These are phyloP conservation scores for Pseudomyrmex flavicornis DNA, from an alignment of 1,140 invertebrate genomes.

Conservation along the genomic window DNA sequence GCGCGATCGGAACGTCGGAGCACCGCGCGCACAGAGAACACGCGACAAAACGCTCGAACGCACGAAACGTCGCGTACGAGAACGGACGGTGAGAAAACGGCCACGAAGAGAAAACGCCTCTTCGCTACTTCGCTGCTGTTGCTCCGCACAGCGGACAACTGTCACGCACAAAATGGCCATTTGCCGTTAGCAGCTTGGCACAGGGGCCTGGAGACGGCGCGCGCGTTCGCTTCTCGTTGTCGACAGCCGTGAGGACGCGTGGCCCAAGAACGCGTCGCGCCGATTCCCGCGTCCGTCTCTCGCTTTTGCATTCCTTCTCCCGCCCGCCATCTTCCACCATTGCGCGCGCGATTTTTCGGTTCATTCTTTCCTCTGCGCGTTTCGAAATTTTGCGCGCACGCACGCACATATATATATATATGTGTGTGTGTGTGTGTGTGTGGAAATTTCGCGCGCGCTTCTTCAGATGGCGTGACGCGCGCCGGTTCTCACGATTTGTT, in stretches of 20 bases:
- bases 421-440: not conserved
- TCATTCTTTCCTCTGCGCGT: not conserved
- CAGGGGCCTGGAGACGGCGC: conserved; percentile 77
- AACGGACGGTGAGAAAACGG: conserved; percentile 17
- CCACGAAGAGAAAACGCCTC: conserved; percentile 26
- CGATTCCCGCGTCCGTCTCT: not conserved
- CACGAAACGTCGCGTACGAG: not conserved
- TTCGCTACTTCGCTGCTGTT: not conserved
- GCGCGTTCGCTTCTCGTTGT: conserved; percentile 43
- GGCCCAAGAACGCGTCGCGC: not conserved
- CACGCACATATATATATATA: not conserved
- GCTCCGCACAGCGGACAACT: conserved; percentile 76
- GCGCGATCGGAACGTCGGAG: too few relatives aligned
- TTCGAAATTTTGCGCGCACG: conserved; percentile 58
- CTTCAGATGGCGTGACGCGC: conserved; percentile 32
- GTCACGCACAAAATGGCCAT: conserved; percentile 86
- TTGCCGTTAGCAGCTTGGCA: conserved; percentile 83
- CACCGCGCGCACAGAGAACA: too few relatives aligned
- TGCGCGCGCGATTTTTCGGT: too few relatives aligned
- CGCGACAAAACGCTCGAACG: not conserved
- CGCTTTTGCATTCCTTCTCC: not conserved
- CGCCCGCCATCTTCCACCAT: not conserved
- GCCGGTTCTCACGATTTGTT: conserved; percentile 55
- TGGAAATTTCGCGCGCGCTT: not conserved
- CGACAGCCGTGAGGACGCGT: conserved; percentile 16